Base-by-base conservation (phyloP, 2,888 invertebrate species). In the Apamea monoglypha region DNA sequence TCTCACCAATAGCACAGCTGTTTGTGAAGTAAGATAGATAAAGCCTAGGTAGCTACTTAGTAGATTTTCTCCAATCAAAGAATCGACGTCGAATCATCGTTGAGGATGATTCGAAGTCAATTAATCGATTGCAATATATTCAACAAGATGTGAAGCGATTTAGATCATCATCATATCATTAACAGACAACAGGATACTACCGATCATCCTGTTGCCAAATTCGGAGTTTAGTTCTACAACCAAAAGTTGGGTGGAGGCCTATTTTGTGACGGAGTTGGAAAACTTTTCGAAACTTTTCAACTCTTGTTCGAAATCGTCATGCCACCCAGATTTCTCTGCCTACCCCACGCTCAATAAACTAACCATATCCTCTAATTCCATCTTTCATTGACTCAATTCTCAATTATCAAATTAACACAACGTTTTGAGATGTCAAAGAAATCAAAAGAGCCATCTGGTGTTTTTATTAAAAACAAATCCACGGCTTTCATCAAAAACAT, bases 401-500 rank as follows among this genome's bases (percentile, higher is more conserved):
- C 80, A 88, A 82, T 88, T 78, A 83, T 85, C 72, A 74, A 79
- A 87, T 87, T 83, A 88, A 86, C 81, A 74, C 75, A 59, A 66
- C 75, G 8, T 82, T 85, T 73, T 70, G 59, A 50, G 64, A 76
- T 71, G 81, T 83, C 84, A 76, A 69, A 79, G 72, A 86, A 78
- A 88, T 88, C 88, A 88, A 88, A 88, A 82, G 87, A 83, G 71
- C 82, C 87, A 87, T 89, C 86, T 87, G 86, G 80, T 82, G 68
- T 87, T 84, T 88, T 85, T 87, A 88, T 87, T 88, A 84, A 88
- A 86, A 86, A 87, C 86, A 86, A 83, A 84, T 87, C 67, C 79
- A 71, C 61, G 59, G 80, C 89, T 89, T 89, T 87, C 90, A 89
- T 86, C 90, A 88, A 87, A 89, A 89, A 87, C 83, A 86, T 89